Percentiles rank a stretch among this genome's conserved stretches.
Evolutionary conservation across 2,113 vertebrate genomes (phyloP).

Genomic region (Eretmochelys imbricata): DNA sequence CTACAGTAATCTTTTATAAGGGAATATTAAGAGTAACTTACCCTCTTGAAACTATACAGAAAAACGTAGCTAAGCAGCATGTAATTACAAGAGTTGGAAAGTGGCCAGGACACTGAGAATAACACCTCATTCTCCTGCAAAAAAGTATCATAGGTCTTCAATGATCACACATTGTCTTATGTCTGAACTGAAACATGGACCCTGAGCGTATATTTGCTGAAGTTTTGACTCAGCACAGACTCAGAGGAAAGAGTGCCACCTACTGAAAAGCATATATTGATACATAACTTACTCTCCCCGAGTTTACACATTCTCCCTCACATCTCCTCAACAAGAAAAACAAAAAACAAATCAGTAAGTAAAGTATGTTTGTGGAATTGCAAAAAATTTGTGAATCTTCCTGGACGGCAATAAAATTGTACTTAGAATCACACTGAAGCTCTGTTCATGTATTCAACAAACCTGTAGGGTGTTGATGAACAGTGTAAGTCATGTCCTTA

Average conservation of each 20-base stretch:
- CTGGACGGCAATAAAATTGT: neutral
- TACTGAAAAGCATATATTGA: slow-evolving; percentile 63
- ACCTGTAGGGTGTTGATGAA: neutral
- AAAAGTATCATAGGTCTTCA: slow-evolving; percentile 14
- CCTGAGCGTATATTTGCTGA: slow-evolving; percentile 14
- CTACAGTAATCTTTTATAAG: neutral
- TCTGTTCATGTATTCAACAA: neutral
- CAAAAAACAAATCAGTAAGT: neutral
- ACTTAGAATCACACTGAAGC: neutral
- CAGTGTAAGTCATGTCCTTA: neutral
- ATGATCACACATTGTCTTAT: neutral
- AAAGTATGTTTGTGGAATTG: neutral
- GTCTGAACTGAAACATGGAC: slow-evolving; percentile 38
- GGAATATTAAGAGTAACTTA: neutral
- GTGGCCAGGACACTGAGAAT: neutral
- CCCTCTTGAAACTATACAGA: neutral
- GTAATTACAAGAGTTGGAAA: neutral
- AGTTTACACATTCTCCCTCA: neutral
- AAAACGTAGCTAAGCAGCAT: neutral
- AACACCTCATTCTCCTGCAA: neutral
- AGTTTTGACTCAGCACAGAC: slow-evolving; percentile 39
- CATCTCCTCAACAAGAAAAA: neutral
- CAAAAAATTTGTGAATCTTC: neutral
- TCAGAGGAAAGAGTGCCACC: slow-evolving; percentile 74
- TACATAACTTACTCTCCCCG: slow-evolving; percentile 22